Conservation (phyloP, 2,113 vertebrate genomes). For the Phycodurus eques region DNA sequence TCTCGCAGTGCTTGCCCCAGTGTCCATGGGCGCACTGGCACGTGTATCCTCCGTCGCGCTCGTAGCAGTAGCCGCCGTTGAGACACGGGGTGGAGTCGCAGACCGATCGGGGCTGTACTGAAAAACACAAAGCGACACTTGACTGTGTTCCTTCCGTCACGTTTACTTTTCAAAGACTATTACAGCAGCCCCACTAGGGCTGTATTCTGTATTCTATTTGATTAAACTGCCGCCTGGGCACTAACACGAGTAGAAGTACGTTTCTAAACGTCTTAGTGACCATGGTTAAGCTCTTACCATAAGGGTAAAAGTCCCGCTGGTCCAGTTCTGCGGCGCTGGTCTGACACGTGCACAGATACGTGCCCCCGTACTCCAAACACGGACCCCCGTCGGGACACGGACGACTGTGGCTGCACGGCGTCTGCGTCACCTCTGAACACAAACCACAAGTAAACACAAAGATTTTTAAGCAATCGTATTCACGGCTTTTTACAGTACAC, state of each 20-base stretch:
- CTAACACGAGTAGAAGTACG: background rate
- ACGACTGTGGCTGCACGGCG: conserved; percentile 86
- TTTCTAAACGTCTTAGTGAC: conserved; percentile 38
- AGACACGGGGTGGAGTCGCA: conserved; percentile 95
- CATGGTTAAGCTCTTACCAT: conserved; percentile 45
- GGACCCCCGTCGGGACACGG: conserved; percentile 89
- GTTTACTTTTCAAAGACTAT: background rate
- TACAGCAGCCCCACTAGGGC: background rate
- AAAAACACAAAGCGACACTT: conserved; percentile 70
- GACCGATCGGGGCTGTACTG: conserved; percentile 87
- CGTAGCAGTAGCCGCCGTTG: conserved; percentile 89
- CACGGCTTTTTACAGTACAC: too few relatives aligned
- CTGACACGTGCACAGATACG: conserved; percentile 94
- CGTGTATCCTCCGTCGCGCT: conserved; percentile 81
- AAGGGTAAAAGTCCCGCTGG: conserved; percentile 82
- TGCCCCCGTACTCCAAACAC: conserved; percentile 89
- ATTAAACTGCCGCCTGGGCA: too few relatives aligned
- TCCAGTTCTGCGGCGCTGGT: conserved; percentile 68
- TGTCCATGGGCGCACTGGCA: conserved; percentile 88
- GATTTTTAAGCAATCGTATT: too few relatives aligned
- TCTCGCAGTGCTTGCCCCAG: conserved; percentile 88
- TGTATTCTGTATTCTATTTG: too few relatives aligned
- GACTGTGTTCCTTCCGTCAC: conserved; percentile 57
- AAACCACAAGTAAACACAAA: background rate
- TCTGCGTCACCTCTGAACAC: conserved; percentile 85